Evolutionary conservation across 2,888 invertebrate genomes (phyloP).

Genomic region (Dascillus cervinus): DNA sequence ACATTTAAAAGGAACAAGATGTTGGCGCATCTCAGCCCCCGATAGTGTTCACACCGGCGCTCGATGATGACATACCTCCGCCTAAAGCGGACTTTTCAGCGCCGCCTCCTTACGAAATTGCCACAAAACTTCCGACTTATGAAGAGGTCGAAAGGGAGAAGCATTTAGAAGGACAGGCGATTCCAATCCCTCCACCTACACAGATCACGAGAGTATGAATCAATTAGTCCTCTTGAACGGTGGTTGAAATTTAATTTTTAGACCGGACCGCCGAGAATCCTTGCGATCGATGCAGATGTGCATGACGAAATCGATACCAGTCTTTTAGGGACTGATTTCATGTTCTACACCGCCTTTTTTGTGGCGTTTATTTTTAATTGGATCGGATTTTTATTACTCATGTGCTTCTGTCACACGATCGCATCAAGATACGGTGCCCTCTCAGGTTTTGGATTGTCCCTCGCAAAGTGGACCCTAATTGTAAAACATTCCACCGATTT

Average conservation of each 20-base stretch:
- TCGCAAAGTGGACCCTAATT: constrained; percentile 93
- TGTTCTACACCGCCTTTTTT: constrained; percentile 88
- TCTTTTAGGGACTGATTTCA: constrained; percentile 84
- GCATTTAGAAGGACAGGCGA: constrained; percentile 55
- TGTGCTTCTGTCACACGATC: constrained; percentile 92
- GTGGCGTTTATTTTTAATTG: constrained; percentile 93
- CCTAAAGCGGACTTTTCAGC: constrained; percentile 79
- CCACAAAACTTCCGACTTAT: constrained; percentile 76
- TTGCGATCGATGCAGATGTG: constrained; percentile 68
- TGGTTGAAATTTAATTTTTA: constrained; percentile 16
- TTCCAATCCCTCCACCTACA: constrained; percentile 27
- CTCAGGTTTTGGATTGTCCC: constrained; percentile 85
- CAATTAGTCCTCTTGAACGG: not conserved
- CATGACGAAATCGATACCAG: constrained; percentile 72
- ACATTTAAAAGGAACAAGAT: no score
- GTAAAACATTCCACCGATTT: constrained; percentile 86
- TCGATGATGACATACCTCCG: constrained; percentile 62
- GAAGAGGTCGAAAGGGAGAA: constrained; percentile 89
- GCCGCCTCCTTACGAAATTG: constrained; percentile 82
- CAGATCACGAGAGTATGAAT: no score
- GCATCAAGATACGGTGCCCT: constrained; percentile 89
- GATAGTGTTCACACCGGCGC: constrained; percentile 24
- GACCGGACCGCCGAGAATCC: constrained; percentile 44
- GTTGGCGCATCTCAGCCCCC: no score
- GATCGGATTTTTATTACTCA: constrained; percentile 85